A percentile compares a stretch with the other conserved stretches of the same genome.
These are phyloP conservation scores for Aplochiton taeniatus DNA, from an alignment of 2,797 vertebrate genomes.

Conservation along the genomic window DNA sequence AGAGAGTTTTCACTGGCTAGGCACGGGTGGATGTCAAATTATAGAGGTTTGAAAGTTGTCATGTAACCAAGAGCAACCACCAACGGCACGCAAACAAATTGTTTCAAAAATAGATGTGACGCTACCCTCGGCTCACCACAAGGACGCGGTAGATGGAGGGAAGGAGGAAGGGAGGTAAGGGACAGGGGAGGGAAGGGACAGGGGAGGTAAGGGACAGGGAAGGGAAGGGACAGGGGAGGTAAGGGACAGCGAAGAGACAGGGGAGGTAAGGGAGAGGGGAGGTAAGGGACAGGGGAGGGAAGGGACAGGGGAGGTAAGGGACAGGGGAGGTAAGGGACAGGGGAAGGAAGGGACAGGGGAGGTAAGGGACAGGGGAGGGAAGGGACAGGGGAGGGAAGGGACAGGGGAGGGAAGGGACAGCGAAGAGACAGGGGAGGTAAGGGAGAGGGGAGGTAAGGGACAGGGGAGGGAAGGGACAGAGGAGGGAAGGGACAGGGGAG, in stretches of 20 bases:
- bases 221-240: not conserved
- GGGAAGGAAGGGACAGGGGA: not conserved
- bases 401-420: too few relatives aligned
- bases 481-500: not conserved
- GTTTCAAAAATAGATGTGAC: conserved; percentile 8
- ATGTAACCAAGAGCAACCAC: conserved; percentile 11
- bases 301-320: not conserved
- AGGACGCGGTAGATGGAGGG: not conserved
- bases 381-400: not conserved
- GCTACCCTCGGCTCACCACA: not conserved
- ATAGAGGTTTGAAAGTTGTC: conserved; percentile 6
- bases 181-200: not conserved
- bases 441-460: not conserved
- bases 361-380: not conserved
- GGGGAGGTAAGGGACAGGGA: not conserved
- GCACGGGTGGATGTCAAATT: not conserved
- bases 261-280: not conserved
- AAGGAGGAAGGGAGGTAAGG: not conserved
- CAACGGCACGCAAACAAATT: not conserved
- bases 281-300: too few relatives aligned
- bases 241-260: not conserved
- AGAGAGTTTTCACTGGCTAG: too few relatives aligned
- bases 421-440: not conserved
- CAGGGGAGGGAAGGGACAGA: not conserved
- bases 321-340: too few relatives aligned